Evolutionary conservation across 1,140 invertebrate genomes (phyloP).

Genomic region (Scaptomyza graminum): DNA sequence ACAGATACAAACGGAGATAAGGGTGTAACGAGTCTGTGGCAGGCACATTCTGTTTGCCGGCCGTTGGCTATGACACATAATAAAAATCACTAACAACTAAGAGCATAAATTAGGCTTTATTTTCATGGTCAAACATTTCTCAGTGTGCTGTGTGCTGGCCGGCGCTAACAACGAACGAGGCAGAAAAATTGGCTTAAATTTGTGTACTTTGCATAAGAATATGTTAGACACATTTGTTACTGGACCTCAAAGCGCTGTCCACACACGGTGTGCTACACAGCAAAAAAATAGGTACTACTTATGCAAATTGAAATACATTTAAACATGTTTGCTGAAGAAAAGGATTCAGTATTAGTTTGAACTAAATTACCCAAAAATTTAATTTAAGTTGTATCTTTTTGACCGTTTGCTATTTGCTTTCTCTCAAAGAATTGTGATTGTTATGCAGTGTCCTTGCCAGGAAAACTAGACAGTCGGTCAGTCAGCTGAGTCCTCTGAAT

Average conservation of each 20-base stretch:
- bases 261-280: neutral
- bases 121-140: slow-evolving; percentile 66
- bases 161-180: slow-evolving; percentile 59
- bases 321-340: no score
- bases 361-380: no score
- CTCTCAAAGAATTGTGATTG: slow-evolving; percentile 54
- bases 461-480: neutral
- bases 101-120: slow-evolving; percentile 81
- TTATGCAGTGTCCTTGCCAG: slow-evolving; percentile 51
- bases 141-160: slow-evolving; percentile 4
- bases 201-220: slow-evolving; percentile 75
- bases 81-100: slow-evolving; percentile 83
- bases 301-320: no score
- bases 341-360: no score
- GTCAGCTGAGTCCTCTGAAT: slow-evolving; percentile 11
- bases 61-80: slow-evolving; percentile 77
- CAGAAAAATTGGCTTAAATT: slow-evolving; percentile 62
- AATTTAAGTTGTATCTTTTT: no score
- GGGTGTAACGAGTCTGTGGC: slow-evolving; percentile 5
- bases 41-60: slow-evolving; percentile 21
- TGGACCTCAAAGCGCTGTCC: neutral
- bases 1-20: neutral
- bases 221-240: slow-evolving; percentile 39
- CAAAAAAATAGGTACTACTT: neutral
- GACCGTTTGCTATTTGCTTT: no score